These are phyloP conservation scores for Phalacrocorax carbo DNA, from an alignment of 2,113 vertebrate species.

Conservation along the genomic window DNA sequence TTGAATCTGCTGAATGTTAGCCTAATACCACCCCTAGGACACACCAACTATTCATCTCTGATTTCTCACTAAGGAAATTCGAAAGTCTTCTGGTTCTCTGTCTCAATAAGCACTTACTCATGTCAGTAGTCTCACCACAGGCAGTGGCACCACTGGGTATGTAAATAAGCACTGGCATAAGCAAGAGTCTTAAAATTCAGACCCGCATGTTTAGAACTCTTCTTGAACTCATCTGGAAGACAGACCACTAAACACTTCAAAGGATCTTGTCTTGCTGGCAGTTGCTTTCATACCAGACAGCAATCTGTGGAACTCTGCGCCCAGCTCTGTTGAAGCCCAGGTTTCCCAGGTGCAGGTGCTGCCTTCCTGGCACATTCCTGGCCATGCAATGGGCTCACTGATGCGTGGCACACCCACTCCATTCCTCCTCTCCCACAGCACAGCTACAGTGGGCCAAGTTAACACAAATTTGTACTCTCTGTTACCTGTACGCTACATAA, in stretches of 20 bases:
- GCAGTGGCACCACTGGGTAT: not conserved
- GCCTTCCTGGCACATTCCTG: not conserved
- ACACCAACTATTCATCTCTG: not conserved
- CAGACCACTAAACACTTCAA: conserved; percentile 24
- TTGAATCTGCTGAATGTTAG: not conserved
- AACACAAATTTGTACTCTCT: not conserved
- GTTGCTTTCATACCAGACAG: not conserved
- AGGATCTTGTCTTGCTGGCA: not conserved
- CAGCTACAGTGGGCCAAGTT: not conserved
- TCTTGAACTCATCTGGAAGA: conserved; percentile 24
- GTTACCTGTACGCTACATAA: not conserved
- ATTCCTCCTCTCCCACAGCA: not conserved
- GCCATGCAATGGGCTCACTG: fast-evolving
- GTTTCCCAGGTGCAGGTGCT: not conserved
- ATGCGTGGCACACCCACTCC: fast-evolving
- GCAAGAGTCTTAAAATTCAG: not conserved
- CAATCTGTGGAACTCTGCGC: not conserved
- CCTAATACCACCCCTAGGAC: not conserved
- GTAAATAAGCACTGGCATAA: not conserved
- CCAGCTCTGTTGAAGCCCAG: not conserved
- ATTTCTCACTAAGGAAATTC: not conserved
- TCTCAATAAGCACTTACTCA: not conserved
- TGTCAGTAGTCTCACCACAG: not conserved
- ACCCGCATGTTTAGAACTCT: not conserved
- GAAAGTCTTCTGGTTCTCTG: not conserved